Conservation (phyloP, 2,888 invertebrate genomes). For the Empis stercorea region DNA sequence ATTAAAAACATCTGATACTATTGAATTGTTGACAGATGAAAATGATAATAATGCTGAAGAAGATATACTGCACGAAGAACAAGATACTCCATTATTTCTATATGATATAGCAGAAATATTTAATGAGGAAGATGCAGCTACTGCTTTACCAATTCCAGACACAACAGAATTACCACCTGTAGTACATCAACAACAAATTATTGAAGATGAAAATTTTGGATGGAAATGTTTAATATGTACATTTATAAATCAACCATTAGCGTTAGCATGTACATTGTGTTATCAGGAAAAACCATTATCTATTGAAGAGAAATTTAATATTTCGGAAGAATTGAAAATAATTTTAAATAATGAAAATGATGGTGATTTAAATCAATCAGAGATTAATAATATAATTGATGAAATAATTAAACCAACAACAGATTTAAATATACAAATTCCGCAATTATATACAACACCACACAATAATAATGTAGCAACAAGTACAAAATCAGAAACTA, state of each 20-base stretch:
- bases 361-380: slow-evolving; percentile 10
- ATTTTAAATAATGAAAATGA: slow-evolving; percentile 7
- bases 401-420: neutral
- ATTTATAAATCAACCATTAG: slow-evolving; percentile 40
- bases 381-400: slow-evolving; percentile 15
- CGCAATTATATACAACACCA: too few species aligned
- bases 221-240: slow-evolving; percentile 51
- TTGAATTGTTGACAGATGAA: neutral
- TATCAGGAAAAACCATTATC: slow-evolving; percentile 35
- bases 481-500: neutral
- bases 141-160: slow-evolving; percentile 1
- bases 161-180: neutral
- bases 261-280: slow-evolving; percentile 47
- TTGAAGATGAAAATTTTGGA: slow-evolving; percentile 13
- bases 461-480: too few species aligned
- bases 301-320: slow-evolving; percentile 8
- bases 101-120: too few species aligned
- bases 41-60: neutral
- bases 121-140: slow-evolving; percentile 3
- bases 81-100: too few species aligned
- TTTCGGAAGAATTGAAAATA: slow-evolving; percentile 15
- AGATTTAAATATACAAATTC: too few species aligned
- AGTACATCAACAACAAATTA: neutral
- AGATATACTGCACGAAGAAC: slow-evolving; percentile 6
- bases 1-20: neutral